phyloP scores from a whole-genome alignment of 2,888 invertebrate genomes.

The Tribolium freemani region DNA sequence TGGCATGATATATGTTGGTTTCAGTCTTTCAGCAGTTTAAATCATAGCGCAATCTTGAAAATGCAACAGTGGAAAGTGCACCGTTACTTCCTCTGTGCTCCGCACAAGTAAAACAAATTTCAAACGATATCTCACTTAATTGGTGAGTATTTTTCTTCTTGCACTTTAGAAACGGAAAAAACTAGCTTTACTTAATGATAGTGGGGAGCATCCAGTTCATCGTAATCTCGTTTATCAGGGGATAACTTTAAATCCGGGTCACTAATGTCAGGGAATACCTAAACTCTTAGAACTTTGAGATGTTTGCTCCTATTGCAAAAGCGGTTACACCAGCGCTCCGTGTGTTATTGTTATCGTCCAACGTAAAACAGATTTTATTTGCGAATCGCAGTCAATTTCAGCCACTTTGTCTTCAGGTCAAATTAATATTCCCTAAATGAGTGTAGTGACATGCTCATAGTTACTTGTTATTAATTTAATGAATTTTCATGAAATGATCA shows the following conservation, averaged over 20 bases:
- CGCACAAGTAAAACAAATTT: slow-evolving; percentile 1
- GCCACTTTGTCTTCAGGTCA: not conserved
- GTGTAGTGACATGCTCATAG: not conserved
- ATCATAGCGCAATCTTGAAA: slow-evolving; percentile 42
- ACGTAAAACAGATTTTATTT: not conserved
- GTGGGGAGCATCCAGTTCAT: not conserved
- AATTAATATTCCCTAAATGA: not conserved
- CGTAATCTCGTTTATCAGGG: not conserved
- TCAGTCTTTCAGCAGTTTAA: slow-evolving; percentile 45
- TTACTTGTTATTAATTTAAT: not conserved
- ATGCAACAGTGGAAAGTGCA: slow-evolving; percentile 40
- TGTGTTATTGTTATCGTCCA: slow-evolving; percentile 2
- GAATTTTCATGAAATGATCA: not conserved
- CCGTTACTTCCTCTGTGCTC: slow-evolving; percentile 11
- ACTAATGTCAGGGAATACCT: not conserved
- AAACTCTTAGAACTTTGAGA: not conserved
- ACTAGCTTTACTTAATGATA: not conserved
- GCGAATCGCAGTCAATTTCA: not conserved
- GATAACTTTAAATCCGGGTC: slow-evolving; percentile 5
- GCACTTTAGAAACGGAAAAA: not conserved
- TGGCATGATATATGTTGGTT: slow-evolving; percentile 63
- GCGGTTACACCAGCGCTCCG: not conserved
- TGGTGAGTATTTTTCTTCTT: slow-evolving; percentile 17
- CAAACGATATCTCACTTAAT: slow-evolving; percentile 4
- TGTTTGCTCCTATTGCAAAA: not conserved